Evolutionary conservation across 2,113 vertebrate genomes (phyloP), one percentile per base, ranked within the genome.

Genomic region (Diadophis punctatus): DNA sequence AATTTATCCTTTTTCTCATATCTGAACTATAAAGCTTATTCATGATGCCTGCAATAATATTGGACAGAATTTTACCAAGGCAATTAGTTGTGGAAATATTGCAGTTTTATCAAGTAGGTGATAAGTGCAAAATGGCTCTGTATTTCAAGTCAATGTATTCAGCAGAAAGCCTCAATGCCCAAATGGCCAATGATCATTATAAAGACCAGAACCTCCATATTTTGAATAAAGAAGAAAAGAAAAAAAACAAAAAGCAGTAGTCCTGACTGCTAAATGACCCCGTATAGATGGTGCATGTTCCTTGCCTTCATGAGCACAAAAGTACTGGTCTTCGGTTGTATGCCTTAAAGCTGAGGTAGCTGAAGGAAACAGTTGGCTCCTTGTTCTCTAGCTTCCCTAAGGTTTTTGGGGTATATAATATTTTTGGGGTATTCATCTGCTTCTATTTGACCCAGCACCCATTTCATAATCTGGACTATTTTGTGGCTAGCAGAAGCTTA

Each of bases 1-100:
- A 86, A 95, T 93, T 91, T 89, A 84, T 48, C 94, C n/a, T 55
- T 90, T 34, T 93, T 86, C 27, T 93, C 1, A 90, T 94, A 93
- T 95, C 86, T 93, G 88, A 89, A 91, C 89, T 94, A 90, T 95
- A 93, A 95, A 94, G 90, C 48, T 93, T 95, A 93, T 91, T 22
- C 18, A 91, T 0, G 22, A 1, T 51, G 91, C 46, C 20, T 60
- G 90, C 74, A 88, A 87, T 93, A 91, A 94, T 90, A 68, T 10
- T 7, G 39, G 11, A 89, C 91, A 89, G 34, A 95, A 92, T 22
- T 89, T 52, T 39, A 43, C 90, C 86, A 60, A 93, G 55, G 2
- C 1, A 92, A 10, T 2, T 88, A 23, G 46, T 93, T 86, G 92
- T 60, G 88, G 53, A 14, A 93, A 53, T 92, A 68, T 3, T 56